These are phyloP conservation scores for Darevskia nairensis DNA, from an alignment of 2,797 vertebrate genomes.

Conservation along the genomic window DNA sequence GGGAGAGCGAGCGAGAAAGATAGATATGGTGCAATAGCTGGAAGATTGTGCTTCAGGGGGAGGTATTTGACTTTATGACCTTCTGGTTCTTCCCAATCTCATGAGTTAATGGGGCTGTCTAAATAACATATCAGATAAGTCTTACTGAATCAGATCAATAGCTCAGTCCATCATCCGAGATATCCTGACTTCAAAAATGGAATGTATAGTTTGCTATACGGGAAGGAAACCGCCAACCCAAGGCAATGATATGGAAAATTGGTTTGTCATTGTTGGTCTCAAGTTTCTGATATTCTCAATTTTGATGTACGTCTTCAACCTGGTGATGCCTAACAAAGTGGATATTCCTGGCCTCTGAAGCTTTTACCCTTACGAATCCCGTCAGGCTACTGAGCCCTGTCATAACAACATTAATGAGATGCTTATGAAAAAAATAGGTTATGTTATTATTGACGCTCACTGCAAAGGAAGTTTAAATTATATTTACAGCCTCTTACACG, in stretches of 20 bases:
- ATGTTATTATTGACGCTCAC: background rate
- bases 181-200: background rate
- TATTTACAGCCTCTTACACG: background rate
- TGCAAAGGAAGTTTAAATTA: background rate
- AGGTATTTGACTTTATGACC: conserved; percentile 1
- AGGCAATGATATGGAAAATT: background rate
- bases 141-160: background rate
- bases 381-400: background rate
- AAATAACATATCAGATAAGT: conserved; percentile 4
- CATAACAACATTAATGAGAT: background rate
- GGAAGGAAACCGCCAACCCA: background rate
- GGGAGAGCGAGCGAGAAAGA: background rate
- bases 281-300: background rate
- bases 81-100: background rate
- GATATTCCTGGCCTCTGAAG: background rate
- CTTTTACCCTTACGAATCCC: background rate
- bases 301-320: background rate
- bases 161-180: background rate
- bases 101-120: background rate
- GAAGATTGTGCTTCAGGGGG: background rate
- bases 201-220: background rate
- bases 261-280: background rate
- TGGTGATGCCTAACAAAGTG: background rate
- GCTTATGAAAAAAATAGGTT: background rate
- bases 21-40: background rate